phyloP scores from a whole-genome alignment of 2,888 invertebrate species.

The Agrenia bidenticulata region DNA sequence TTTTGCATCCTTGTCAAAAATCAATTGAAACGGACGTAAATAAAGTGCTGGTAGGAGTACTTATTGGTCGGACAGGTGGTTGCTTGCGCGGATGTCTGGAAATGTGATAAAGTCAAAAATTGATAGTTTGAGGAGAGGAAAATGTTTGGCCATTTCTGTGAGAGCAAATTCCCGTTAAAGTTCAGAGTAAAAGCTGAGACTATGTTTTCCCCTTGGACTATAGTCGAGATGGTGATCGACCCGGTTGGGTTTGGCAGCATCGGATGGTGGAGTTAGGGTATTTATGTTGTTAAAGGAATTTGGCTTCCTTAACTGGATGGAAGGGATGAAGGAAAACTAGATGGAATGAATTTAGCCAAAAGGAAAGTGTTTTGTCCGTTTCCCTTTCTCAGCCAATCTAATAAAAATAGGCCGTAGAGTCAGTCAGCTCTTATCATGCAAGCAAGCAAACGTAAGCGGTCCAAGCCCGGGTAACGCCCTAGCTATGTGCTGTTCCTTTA shows the following conservation, averaged over 20 bases:
- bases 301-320: background rate
- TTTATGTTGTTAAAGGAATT: constrained; percentile 3
- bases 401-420: constrained; percentile 4
- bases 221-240: background rate
- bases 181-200: too few relatives aligned
- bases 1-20: too few relatives aligned
- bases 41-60: too few relatives aligned
- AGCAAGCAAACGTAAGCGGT: background rate
- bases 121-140: too few relatives aligned
- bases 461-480: constrained; percentile 30
- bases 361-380: too few relatives aligned
- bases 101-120: too few relatives aligned
- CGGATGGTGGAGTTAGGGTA: background rate
- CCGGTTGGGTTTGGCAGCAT: background rate
- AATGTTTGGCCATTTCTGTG: too few relatives aligned
- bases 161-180: too few relatives aligned
- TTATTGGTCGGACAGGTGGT: constrained; percentile 2
- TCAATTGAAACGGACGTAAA: too few relatives aligned
- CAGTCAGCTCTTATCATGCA: constrained; percentile 24
- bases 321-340: too few relatives aligned
- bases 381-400: background rate
- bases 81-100: background rate
- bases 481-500: constrained; percentile 4
- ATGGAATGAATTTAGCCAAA: too few relatives aligned
- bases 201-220: too few relatives aligned